These are phyloP conservation scores for Tapirus terrestris DNA, from an alignment of 2,113 vertebrate genomes.

Conservation along the genomic window DNA sequence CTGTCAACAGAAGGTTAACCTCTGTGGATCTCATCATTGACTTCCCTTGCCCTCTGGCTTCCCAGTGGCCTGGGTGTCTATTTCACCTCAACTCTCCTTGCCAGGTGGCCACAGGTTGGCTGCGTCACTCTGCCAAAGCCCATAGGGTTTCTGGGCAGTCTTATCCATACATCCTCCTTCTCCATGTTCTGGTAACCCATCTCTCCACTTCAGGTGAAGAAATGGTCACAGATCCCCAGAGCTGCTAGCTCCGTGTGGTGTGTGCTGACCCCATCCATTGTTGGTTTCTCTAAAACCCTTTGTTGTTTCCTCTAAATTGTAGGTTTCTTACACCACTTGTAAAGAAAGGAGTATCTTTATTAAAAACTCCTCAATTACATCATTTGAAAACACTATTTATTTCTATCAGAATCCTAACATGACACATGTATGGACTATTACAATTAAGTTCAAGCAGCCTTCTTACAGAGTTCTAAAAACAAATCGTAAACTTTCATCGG, in stretches of 20 bases:
- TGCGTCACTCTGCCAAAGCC: neutral
- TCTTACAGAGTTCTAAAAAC: neutral
- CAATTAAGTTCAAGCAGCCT: neutral
- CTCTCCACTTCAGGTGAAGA: neutral
- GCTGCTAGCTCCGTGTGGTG: accelerated
- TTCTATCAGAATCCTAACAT: neutral
- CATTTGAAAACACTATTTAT: neutral
- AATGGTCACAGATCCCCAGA: neutral
- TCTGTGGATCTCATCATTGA: neutral
- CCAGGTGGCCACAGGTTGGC: neutral
- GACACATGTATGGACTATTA: neutral
- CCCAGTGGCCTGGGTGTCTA: neutral
- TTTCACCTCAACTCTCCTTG: neutral
- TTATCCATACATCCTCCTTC: neutral
- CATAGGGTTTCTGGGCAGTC: neutral
- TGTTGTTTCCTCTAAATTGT: too few relatives aligned
- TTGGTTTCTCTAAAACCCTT: neutral
- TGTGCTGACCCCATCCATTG: neutral
- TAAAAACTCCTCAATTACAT: neutral
- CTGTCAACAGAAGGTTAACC: accelerated
- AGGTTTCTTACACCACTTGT: too few relatives aligned
- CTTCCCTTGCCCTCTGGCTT: neutral
- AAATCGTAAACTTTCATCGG: neutral
- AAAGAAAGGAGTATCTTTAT: neutral
- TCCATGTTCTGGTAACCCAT: neutral